A percentile compares a stretch with the other conserved stretches of the same genome.
Conservation (phyloP, 2,797 vertebrate genomes). For the Mormyrus hasselquistii region DNA sequence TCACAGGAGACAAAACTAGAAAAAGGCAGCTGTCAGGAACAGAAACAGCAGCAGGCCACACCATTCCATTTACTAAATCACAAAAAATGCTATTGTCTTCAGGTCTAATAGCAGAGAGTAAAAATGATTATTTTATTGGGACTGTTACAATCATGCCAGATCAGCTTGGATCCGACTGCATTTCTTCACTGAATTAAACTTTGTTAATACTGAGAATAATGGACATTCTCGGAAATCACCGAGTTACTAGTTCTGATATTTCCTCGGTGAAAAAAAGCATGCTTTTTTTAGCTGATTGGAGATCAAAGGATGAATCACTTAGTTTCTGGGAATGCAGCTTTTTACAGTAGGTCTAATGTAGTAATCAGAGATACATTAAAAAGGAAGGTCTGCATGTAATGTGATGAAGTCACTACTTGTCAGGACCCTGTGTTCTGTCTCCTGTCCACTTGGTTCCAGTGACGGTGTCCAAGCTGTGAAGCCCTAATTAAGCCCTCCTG, state of each 20-base stretch:
- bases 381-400: neutral
- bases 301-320: neutral
- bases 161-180: neutral
- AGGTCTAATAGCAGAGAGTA: neutral
- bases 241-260: neutral
- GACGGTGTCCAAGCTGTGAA: neutral
- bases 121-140: neutral
- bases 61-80: neutral
- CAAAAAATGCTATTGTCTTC: neutral
- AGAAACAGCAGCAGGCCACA: neutral
- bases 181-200: neutral
- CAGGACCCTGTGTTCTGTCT: neutral
- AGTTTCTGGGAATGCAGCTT: neutral
- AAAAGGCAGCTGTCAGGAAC: neutral
- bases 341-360: neutral
- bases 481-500: conserved; percentile 1
- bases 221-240: neutral
- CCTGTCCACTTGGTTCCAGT: neutral
- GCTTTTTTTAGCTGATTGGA: neutral
- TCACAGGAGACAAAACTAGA: neutral
- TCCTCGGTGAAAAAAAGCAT: neutral
- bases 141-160: neutral
- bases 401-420: neutral
- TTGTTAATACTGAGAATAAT: neutral
- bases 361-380: neutral